Base-by-base conservation (phyloP, 1,140 invertebrate genomes). In the Macrobrachium rosenbergii region DNA sequence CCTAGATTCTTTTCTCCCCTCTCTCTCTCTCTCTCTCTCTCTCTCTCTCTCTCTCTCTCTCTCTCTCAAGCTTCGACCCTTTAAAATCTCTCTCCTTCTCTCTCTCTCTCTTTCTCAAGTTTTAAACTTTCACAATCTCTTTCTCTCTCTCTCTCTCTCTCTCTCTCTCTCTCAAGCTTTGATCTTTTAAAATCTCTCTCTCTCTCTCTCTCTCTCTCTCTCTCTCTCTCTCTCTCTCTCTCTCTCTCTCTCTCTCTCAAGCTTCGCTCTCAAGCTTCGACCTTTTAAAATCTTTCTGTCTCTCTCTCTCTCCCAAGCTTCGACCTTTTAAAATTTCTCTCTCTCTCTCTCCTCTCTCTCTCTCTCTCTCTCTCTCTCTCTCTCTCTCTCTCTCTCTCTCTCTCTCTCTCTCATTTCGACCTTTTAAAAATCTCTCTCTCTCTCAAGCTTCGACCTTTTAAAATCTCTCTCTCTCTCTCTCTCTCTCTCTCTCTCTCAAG, bases 331-430 rank as follows among this genome's bases (percentile, higher is more conserved):
- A n/a, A n/a, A n/a, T n/a, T n/a, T n/a, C n/a, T n/a, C 28, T n/a
- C 19, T 23, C 19, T 69, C 28, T 19, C 28, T 69, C 28, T 23
- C 28, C n/a, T n/a, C n/a, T 69, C 28, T 23, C 28, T 69, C 19
- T 69, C 23, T 67, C 23, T 67, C 23, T 67, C 23, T 67, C 64
- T 67, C 64, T 67, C 67, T 69, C 28, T 37, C 82, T 83, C 63
- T n/a, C 17, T 23, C 17, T 67, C n/a, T 67, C 23, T 67, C 7
- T 19, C 17, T 23, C 14, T 6, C 17, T n/a, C 17, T 6, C 6
- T 23, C 12, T 14, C 12, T 64, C 14, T 23, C 63, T 64, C 63
- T 23, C 14, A 14, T 64, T 64, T n/a, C n/a, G 6, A n/a, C 21
- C 21, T 23, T 64, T 5, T 23, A 64, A 19, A 5, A 6, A 23